A percentile compares a stretch with the other conserved stretches of the same genome.
Evolutionary conservation across 1,140 invertebrate genomes (phyloP).

Genomic region (Argopecten irradians): DNA sequence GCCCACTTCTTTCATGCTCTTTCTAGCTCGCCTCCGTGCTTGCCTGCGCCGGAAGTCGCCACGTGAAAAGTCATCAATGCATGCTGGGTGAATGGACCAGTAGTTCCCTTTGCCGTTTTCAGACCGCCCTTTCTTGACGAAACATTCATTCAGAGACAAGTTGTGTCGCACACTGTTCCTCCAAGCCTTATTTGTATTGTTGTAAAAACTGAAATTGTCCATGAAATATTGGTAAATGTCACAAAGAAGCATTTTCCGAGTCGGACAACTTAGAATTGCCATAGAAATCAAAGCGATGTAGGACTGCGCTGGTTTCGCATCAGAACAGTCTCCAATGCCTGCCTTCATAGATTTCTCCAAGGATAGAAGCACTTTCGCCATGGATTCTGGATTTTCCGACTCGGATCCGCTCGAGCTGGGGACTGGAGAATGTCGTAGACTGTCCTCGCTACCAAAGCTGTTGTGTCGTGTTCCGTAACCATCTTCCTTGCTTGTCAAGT

Average conservation of each 20-base stretch:
- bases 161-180: constrained; percentile 84
- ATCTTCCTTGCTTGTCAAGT: constrained; percentile 31
- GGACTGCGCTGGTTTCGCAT: constrained; percentile 80
- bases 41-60: constrained; percentile 96
- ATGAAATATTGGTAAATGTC: constrained; percentile 78
- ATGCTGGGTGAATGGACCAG: constrained; percentile 98
- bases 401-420: constrained; percentile 37
- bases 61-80: constrained; percentile 94
- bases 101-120: constrained; percentile 97
- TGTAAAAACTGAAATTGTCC: constrained; percentile 80
- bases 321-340: background rate
- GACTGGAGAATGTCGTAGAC: constrained; percentile 14
- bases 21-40: constrained; percentile 84
- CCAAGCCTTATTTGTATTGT: constrained; percentile 83
- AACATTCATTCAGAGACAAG: constrained; percentile 97
- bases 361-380: constrained; percentile 48
- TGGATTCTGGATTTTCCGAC: constrained; percentile 46
- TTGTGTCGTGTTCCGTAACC: background rate
- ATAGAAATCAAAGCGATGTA: constrained; percentile 85
- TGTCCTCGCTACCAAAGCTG: background rate
- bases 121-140: constrained; percentile 90
- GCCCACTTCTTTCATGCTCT: constrained; percentile 48
- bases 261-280: constrained; percentile 83
- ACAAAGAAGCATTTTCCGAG: constrained; percentile 76
- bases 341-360: constrained; percentile 48